Base-by-base conservation (phyloP, 2,888 invertebrate species). In the Pammene aurita region DNA sequence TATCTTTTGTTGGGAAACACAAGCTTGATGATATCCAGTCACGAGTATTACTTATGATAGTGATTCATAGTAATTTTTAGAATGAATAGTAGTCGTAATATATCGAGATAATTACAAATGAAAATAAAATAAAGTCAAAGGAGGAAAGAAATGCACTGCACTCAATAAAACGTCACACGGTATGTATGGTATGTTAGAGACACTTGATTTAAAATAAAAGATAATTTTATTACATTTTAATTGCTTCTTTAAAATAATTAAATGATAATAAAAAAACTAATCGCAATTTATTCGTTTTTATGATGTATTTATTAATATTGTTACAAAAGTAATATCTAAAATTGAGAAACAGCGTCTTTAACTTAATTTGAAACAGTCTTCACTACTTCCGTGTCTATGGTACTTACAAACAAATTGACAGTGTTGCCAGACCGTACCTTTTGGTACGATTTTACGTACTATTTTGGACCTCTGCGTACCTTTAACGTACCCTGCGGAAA, bases 81-180 rank as follows among this genome's bases (percentile, higher is more conserved):
- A 16, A 14, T 42, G 44, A 52, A 34, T 16, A 26, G 35, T 57
- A 18, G 35, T 7, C n/a, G 2, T 38, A 63, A 10, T 50, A 38
- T 10, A 58, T 46, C 14, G 48, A 42, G 52, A 18, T 13, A 56
- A 56, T 13, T 42, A 7, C 11, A 42, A 50, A 52, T 26, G 44
- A 64, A 68, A 69, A 60, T 9, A 69, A 69, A 65, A 65, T 46
- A 60, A 65, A 69, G 41, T 38, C 26, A 58, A 65, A 65, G 58
- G 60, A 56, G 48, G 67, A 64, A 64, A 54, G 26, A 60, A 54
- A 64, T 60, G 48, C 56, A 67, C 56, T 68, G 54, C 69, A 68
- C 52, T 46, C 46, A 54, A 46, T 52, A 18, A 69, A 69, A 69
- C 60, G 69, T 69, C 69, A 69, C 65, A 60, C 38, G 41, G 64